Evolutionary conservation across 2,888 invertebrate genomes (phyloP).

Genomic region (Muschampia plurimacula): DNA sequence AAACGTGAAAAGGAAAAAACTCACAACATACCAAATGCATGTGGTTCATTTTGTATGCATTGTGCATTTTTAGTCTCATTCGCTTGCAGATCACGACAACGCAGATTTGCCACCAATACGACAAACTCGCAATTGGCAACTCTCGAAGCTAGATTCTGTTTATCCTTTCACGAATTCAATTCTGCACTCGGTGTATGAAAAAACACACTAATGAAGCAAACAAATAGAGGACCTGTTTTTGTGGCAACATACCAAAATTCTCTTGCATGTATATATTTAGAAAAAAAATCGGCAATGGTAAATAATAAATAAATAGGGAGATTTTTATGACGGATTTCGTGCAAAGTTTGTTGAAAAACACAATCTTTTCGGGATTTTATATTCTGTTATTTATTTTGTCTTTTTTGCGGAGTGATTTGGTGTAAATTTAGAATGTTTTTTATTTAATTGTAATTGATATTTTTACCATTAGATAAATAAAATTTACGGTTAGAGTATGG

Average conservation of each 20-base stretch:
- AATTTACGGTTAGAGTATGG: too few relatives aligned
- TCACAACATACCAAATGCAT: constrained; percentile 63
- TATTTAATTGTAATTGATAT: too few relatives aligned
- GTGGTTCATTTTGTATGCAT: constrained; percentile 74
- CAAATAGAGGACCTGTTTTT: constrained; percentile 15
- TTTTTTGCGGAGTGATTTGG: too few relatives aligned
- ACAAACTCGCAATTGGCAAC: constrained; percentile 73
- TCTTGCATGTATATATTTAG: constrained; percentile 13
- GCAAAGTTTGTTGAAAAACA: too few relatives aligned
- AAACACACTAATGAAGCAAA: constrained; percentile 10
- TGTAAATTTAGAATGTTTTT: too few relatives aligned
- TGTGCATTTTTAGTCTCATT: constrained; percentile 64
- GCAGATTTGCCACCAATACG: constrained; percentile 63
- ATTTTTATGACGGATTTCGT: too few relatives aligned
- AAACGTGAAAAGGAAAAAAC: constrained; percentile 55
- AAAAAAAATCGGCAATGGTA: neutral
- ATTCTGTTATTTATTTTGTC: too few relatives aligned
- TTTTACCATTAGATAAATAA: too few relatives aligned
- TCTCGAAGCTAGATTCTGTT: constrained; percentile 45
- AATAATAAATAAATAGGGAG: neutral
- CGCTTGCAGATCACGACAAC: constrained; percentile 64
- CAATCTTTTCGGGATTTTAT: too few relatives aligned
- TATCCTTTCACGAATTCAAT: constrained; percentile 10
- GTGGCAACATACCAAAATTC: constrained; percentile 30
- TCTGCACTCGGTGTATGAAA: constrained; percentile 6